These are phyloP conservation scores for Drosophila pseudoobscura DNA, from an alignment of 1,140 invertebrate genomes.

Conservation along the genomic window DNA sequence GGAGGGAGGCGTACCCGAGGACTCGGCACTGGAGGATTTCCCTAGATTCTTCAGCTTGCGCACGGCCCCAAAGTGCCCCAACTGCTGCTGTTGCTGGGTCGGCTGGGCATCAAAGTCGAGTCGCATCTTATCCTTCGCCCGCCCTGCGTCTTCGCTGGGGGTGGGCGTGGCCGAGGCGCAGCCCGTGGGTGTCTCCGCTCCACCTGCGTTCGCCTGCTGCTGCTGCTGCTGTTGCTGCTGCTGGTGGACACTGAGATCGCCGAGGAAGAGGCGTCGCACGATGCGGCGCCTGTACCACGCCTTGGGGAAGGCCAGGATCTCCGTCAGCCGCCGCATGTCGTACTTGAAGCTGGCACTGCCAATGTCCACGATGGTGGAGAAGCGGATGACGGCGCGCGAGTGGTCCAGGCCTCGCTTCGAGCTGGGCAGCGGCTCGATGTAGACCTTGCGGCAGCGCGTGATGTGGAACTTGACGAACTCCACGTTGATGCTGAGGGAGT, in stretches of 20 bases:
- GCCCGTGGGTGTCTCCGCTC: conserved; percentile 51
- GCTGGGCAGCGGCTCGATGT: conserved; percentile 86
- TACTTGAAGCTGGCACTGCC: conserved; percentile 99
- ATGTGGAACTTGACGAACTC: conserved; percentile 98
- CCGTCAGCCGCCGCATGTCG: conserved; percentile 98
- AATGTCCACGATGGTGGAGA: conserved; percentile 97
- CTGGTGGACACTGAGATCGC: conserved; percentile 89
- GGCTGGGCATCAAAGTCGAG: conserved; percentile 57
- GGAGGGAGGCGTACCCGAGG: conserved; percentile 73
- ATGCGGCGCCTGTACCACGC: conserved; percentile 98
- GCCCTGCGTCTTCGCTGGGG: conserved; percentile 52
- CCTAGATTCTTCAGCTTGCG: conserved; percentile 85
- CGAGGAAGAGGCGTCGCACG: conserved; percentile 95
- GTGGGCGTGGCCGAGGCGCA: conserved; percentile 55
- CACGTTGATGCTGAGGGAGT: conserved; percentile 97
- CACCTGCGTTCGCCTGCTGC: conserved; percentile 56
- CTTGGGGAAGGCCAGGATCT: conserved; percentile 98
- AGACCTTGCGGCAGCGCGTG: conserved; percentile 93
- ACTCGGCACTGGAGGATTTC: conserved; percentile 77
- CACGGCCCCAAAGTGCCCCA: conserved; percentile 68
- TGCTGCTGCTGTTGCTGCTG: conserved; percentile 60
- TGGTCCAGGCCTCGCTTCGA: conserved; percentile 84
- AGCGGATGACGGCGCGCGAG: conserved; percentile 92
- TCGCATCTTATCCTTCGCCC: conserved; percentile 66
- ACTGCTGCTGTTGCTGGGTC: conserved; percentile 35